Conservation (phyloP, 2,888 invertebrate species). For the Unio delphinus region DNA sequence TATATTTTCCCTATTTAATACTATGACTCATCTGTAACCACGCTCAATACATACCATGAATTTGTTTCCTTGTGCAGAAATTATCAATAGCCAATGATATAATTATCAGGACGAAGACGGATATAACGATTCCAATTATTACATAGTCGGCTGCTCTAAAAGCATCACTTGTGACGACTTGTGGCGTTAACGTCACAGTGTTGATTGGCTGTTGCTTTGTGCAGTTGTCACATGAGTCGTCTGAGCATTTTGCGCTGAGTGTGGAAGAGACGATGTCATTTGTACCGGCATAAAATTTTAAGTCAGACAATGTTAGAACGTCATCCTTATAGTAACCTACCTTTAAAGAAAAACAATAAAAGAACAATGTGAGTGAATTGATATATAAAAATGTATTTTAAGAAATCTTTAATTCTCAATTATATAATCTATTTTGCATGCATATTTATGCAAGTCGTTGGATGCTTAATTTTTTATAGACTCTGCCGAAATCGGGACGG, state of each 20-base stretch:
- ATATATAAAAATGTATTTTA: no score
- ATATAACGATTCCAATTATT: conserved; percentile 32
- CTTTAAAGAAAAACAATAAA: conserved; percentile 4
- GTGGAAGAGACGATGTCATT: conserved; percentile 10
- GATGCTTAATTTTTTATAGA: no score
- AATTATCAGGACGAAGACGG: conserved; percentile 33
- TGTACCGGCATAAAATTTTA: conserved; percentile 16
- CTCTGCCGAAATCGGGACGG: no score
- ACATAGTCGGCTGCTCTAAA: conserved; percentile 33
- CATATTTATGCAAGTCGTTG: no score
- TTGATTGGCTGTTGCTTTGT: conserved; percentile 3
- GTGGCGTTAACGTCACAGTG: conserved; percentile 12
- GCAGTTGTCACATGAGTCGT: conserved; percentile 25
- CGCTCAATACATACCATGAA: conserved; percentile 23
- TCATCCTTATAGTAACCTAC: conserved; percentile 31
- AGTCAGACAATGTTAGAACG: conserved; percentile 10
- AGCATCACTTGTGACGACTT: conserved; percentile 10
- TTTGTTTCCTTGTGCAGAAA: conserved; percentile 28
- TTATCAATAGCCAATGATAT: conserved; percentile 25
- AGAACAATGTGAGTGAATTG: no score
- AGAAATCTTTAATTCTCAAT: no score
- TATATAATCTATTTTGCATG: no score
- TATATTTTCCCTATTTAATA: no score
- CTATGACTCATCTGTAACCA: no score
- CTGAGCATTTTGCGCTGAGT: conserved; percentile 15